A percentile compares a stretch with the other conserved stretches of the same genome.
Evolutionary conservation across 2,888 invertebrate genomes (phyloP).

Genomic region (Apamea anceps): DNA sequence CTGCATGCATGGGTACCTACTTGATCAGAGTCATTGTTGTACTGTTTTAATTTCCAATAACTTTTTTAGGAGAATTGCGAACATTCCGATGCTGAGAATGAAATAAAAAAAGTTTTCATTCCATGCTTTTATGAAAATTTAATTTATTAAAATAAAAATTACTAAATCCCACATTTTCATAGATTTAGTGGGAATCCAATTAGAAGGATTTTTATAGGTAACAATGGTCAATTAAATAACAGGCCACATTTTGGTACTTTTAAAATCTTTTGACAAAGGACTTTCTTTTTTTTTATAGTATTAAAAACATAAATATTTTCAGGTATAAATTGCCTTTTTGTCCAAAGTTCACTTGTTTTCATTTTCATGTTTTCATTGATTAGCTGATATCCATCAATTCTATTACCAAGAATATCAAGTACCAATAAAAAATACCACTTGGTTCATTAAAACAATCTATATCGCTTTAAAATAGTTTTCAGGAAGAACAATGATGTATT

Average conservation of each 20-base stretch:
- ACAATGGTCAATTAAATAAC: too few species aligned
- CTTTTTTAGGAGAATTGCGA: background rate
- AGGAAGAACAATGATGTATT: background rate
- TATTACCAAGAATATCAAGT: background rate
- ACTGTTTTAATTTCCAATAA: slow-evolving; percentile 11
- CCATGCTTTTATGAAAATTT: background rate
- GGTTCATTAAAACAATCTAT: background rate
- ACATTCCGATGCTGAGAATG: background rate
- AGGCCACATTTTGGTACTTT: background rate
- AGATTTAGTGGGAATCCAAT: background rate
- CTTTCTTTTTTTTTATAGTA: background rate
- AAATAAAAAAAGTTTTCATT: background rate
- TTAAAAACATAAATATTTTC: background rate
- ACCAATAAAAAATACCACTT: background rate
- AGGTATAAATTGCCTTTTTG: background rate
- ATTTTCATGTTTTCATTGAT: background rate
- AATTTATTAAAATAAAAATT: background rate
- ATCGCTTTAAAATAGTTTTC: background rate
- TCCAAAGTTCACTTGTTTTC: background rate
- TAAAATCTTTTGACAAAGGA: background rate
- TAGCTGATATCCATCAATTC: background rate
- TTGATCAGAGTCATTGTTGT: slow-evolving; percentile 28
- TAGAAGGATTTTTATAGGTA: background rate
- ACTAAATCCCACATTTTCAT: background rate
- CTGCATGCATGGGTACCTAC: background rate